Evolutionary conservation across 2,888 invertebrate genomes (phyloP).

Genomic region (Leptopilina myrica): DNA sequence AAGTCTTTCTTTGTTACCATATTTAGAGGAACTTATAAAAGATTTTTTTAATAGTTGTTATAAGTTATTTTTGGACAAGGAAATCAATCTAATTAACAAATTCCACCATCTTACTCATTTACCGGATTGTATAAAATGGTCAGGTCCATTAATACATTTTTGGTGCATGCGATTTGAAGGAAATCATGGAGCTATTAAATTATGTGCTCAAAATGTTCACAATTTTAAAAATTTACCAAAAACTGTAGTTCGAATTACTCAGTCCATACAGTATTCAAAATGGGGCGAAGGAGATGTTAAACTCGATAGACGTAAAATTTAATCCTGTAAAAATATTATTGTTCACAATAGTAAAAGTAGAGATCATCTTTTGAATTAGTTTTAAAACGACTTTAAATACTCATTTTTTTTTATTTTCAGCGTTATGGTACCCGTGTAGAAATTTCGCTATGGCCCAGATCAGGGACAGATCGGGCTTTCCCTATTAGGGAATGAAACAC

Average conservation of each 20-base stretch:
- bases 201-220: slow-evolving; percentile 49
- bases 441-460: too few species aligned
- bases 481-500: too few species aligned
- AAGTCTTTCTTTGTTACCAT: neutral
- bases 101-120: neutral
- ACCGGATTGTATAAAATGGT: neutral
- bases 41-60: neutral
- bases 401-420: too few species aligned
- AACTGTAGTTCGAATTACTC: slow-evolving; percentile 48
- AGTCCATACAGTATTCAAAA: slow-evolving; percentile 46
- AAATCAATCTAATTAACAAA: slow-evolving; percentile 22
- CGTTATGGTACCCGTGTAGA: too few species aligned
- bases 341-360: slow-evolving; percentile 45
- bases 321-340: slow-evolving; percentile 17
- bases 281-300: slow-evolving; percentile 51
- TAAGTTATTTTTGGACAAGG: neutral
- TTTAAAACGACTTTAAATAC: too few species aligned
- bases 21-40: neutral
- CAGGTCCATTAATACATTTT: slow-evolving; percentile 51
- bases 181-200: slow-evolving; percentile 52
- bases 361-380: slow-evolving; percentile 24
- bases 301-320: slow-evolving; percentile 25
- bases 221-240: slow-evolving; percentile 56
- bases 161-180: slow-evolving; percentile 57
- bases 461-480: too few species aligned